These are phyloP conservation scores for Laticauda colubrina DNA, from an alignment of 2,113 vertebrate species.

Conservation along the genomic window DNA sequence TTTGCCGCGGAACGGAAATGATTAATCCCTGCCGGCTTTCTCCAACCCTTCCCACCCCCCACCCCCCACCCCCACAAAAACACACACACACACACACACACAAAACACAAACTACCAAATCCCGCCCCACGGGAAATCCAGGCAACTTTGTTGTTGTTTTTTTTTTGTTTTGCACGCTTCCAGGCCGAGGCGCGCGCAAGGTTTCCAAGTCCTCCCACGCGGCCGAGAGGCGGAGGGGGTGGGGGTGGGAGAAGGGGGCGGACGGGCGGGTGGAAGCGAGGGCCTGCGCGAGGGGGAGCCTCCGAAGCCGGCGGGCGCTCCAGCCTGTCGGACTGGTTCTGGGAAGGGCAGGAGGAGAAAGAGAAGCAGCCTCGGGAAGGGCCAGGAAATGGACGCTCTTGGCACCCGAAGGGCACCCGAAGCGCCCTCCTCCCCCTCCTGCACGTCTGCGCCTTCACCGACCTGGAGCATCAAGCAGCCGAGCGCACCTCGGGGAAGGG, in stretches of 20 bases:
- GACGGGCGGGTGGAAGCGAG: background rate
- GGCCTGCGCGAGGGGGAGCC: background rate
- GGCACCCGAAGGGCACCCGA: background rate
- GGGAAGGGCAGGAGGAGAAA: slow-evolving; percentile 40
- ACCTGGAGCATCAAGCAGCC: background rate
- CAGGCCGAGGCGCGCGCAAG: background rate
- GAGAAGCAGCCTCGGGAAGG: background rate
- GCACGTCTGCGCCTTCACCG: background rate
- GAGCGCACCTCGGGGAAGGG: background rate
- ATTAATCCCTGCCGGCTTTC: background rate
- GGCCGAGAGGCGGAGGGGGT: too few species aligned
- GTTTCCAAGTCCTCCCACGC: background rate
- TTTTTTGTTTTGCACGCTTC: background rate
- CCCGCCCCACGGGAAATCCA: background rate
- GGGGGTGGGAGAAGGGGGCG: background rate
- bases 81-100: too few species aligned
- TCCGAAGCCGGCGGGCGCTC: slow-evolving; percentile 59
- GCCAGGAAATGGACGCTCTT: slow-evolving; percentile 15
- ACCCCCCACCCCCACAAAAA: too few species aligned
- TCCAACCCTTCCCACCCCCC: background rate
- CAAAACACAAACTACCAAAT: background rate
- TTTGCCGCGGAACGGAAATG: background rate
- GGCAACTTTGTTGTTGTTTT: background rate
- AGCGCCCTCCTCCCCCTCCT: background rate
- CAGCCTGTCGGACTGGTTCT: slow-evolving; percentile 64